Base-by-base conservation (phyloP, 2,113 vertebrate species). In the Lipotes vexillifer region DNA sequence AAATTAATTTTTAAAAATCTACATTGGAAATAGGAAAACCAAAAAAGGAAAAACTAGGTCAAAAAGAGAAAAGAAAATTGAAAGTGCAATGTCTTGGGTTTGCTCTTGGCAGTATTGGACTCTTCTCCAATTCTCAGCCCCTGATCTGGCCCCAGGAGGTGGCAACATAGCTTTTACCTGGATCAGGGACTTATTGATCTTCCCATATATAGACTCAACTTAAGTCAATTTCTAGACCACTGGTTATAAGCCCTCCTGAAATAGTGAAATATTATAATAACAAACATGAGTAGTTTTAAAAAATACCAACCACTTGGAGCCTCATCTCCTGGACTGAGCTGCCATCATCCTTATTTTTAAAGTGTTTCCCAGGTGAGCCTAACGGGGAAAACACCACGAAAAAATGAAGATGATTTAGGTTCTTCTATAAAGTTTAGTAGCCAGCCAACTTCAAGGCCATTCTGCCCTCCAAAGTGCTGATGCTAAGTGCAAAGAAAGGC, bases 71-170 rank as follows among this genome's bases (percentile, higher is more conserved):
- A 68, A 49, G 44, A 29, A 93, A 84, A 93, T 0, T 36, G 5
- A 8, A 29, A 46, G 25, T 77, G 11, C 10, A 59, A 1, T 72
- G 18, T 55, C n/a, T 52, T 44, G 18, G 33, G 9, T 9, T 95
- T 13, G 8, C 12, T 72, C 18, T 38, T 17, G 25, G 38, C 10
- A 20, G 29, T 8, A 14, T 0, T 33, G 25, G 29, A 81, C 15
- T 27, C 17, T 85, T 49, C 29, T 2, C 4, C 2, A 31, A 7
- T 25, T 65, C 57, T 87, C 21, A 74, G 31, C 13, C 33, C 18
- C 63, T 72, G 13, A 25, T 25, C 2, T 46, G 38, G 14, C 36
- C 41, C 33, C 44, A 9, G 18, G 6, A 2, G 31, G 17, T 63
- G 36, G 4, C 14, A 44, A 6, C 29, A 90, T 0, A 86, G 49